These are phyloP conservation scores for Chaitophorus viminalis DNA, from an alignment of 2,888 invertebrate genomes.

Conservation along the genomic window DNA sequence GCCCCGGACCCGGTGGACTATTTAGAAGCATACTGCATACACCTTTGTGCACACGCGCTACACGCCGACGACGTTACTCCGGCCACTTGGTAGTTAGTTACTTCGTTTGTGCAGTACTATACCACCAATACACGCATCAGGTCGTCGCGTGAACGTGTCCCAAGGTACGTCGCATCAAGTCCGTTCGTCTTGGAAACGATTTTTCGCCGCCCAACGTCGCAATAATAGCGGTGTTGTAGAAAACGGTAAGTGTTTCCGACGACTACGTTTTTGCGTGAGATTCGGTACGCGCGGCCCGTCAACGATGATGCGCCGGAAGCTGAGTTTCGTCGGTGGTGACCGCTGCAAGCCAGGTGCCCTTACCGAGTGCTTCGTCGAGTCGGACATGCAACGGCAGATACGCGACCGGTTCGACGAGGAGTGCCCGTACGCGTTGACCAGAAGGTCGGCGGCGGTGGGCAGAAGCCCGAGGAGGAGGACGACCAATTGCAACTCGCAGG, in stretches of 20 bases:
- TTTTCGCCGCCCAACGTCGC: too few relatives aligned
- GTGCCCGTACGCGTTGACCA: conserved; percentile 52
- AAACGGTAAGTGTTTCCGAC: not conserved
- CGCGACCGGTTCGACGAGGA: conserved; percentile 60
- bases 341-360: not conserved
- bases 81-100: too few relatives aligned
- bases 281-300: not conserved
- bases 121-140: too few relatives aligned
- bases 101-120: too few relatives aligned
- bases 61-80: too few relatives aligned
- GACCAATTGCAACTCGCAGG: conserved; percentile 42
- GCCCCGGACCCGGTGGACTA: too few relatives aligned
- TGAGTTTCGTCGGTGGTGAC: conserved; percentile 43
- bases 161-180: too few relatives aligned
- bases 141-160: too few relatives aligned
- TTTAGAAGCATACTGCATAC: too few relatives aligned
- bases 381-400: conserved; percentile 40
- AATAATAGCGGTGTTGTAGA: not conserved
- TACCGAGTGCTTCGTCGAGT: conserved; percentile 32
- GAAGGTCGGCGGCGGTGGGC: not conserved
- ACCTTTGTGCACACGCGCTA: too few relatives aligned
- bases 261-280: too few relatives aligned
- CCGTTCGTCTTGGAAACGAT: too few relatives aligned
- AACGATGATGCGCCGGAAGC: conserved; percentile 50
- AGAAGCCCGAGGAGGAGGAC: conserved; percentile 2